Conservation (phyloP, 2,888 invertebrate genomes). For the Torymus auratus region DNA sequence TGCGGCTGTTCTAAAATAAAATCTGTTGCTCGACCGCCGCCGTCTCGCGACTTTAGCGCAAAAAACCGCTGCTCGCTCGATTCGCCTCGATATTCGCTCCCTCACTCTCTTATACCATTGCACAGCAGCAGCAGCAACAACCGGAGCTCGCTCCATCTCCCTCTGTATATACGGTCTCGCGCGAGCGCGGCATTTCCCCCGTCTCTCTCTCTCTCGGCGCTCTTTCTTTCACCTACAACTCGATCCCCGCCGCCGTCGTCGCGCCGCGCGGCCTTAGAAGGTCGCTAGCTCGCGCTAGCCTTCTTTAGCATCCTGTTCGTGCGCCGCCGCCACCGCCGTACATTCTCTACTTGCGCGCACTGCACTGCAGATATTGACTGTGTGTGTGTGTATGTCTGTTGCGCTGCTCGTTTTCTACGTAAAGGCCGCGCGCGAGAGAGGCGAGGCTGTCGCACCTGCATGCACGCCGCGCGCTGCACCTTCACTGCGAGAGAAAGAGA, state of each 20-base stretch:
- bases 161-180: too few relatives aligned
- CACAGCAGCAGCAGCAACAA: neutral
- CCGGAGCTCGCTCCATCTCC: too few relatives aligned
- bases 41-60: neutral
- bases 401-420: conserved; percentile 4
- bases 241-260: conserved; percentile 56
- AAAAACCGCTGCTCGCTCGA: neutral
- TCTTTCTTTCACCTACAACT: conserved; percentile 52
- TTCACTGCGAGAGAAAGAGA: neutral
- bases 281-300: conserved; percentile 72
- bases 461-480: too few relatives aligned
- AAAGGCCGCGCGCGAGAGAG: conserved; percentile 1
- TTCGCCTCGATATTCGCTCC: neutral
- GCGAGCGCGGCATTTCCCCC: too few relatives aligned
- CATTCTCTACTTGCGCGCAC: conserved; percentile 29
- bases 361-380: too few relatives aligned
- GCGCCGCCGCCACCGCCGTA: neutral
- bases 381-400: neutral
- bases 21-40: neutral
- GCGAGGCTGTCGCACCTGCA: neutral
- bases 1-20: conserved; percentile 8
- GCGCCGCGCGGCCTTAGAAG: conserved; percentile 71
- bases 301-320: conserved; percentile 71
- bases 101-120: neutral
- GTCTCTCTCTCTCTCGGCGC: neutral